Evolutionary conservation across 2,797 vertebrate genomes (phyloP).

Genomic region (Diplodus puntazzo): DNA sequence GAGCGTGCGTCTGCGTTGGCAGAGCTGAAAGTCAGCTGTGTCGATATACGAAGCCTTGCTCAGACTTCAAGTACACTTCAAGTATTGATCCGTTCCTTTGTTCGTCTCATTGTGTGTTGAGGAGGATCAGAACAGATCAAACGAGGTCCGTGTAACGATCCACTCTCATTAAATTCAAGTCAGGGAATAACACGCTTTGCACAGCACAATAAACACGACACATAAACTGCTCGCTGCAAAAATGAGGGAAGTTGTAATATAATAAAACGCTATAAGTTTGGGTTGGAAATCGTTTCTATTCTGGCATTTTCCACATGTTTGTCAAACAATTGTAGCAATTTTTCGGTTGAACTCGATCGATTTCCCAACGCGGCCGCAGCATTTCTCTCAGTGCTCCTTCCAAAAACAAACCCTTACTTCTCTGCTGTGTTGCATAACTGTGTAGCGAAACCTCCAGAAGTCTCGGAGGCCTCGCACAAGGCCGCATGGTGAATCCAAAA

Average conservation of each 20-base stretch:
- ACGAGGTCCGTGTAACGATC: background rate
- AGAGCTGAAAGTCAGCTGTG: slow-evolving; percentile 67
- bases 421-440: too few species aligned
- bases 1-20: slow-evolving; percentile 33
- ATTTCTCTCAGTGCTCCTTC: background rate
- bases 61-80: slow-evolving; percentile 44
- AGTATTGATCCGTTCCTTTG: slow-evolving; percentile 22
- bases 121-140: slow-evolving; percentile 3
- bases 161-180: too few species aligned
- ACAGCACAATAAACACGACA: background rate
- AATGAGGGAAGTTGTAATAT: background rate
- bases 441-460: background rate
- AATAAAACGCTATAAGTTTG: background rate
- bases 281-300: background rate
- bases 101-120: slow-evolving; percentile 16
- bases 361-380: background rate
- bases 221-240: background rate
- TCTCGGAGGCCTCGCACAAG: background rate
- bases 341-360: background rate
- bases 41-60: slow-evolving; percentile 36
- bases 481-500: background rate
- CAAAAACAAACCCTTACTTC: background rate
- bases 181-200: background rate
- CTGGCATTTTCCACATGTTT: background rate
- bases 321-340: background rate